Evolutionary conservation across 2,113 vertebrate genomes (phyloP), one percentile per base, ranked within the genome.

Genomic region (Enhydra lutris): DNA sequence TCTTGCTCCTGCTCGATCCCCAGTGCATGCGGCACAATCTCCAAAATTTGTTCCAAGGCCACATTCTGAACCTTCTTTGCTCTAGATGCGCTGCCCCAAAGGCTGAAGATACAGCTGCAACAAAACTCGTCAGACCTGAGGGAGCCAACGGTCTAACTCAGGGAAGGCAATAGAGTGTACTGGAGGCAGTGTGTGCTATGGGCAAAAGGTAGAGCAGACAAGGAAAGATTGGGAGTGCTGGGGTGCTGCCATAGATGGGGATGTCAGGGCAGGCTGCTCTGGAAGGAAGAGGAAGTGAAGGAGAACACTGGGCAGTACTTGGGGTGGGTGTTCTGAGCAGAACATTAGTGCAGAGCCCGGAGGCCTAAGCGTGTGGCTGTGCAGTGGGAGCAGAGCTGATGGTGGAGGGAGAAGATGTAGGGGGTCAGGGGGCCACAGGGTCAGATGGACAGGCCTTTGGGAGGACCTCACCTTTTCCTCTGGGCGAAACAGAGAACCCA

Each of bases 121-220:
- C 24, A 18, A 52, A 85, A 10, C 61, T 73, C 80, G 23, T 21
- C 4, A 1, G 67, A 26, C 31, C 36, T 42, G 59, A 15, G 0
- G 42, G 24, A 12, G 3, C 42, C 86, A 39, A 26, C 11, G 42
- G 15, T 9, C 29, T 61, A 0, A 34, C 2, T 31, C 15, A 29
- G 18, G 26, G n/a, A 69, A 36, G 24, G 2, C 0, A 1, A 4
- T 0, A 21, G 26, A 23, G 55, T 2, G 21, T 42, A 4, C 5
- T 4, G 47, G n/a, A 59, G 45, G 26, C 0, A 7, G 8, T 2
- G 3, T 5, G 42, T 0, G 9, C 29, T 2, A 0, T 7, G 34
- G 36, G 13, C 34, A 36, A 29, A 47, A 79, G 18, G 21, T 0
- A 42, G 76, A 36, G 21, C 36, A 20, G 34, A 36, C 9, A 20